These are phyloP conservation scores for Meta bourneti DNA, from an alignment of 2,888 invertebrate genomes.

Conservation along the genomic window DNA sequence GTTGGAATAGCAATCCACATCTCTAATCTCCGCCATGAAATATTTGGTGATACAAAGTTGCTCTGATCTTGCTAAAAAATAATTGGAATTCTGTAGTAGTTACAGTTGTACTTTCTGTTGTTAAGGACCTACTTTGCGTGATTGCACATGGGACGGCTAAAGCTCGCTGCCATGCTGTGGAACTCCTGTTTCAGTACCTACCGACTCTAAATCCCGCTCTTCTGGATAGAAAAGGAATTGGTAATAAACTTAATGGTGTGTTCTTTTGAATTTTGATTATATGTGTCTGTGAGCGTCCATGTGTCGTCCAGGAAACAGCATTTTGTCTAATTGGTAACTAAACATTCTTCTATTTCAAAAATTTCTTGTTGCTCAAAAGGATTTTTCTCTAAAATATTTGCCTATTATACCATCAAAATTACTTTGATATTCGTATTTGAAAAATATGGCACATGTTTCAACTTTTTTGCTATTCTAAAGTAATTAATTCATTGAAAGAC, in stretches of 20 bases:
- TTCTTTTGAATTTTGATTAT: slow-evolving; percentile 68
- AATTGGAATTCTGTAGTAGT: too few species aligned
- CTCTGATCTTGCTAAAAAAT: too few species aligned
- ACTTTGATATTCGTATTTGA: too few species aligned
- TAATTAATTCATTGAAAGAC: too few species aligned
- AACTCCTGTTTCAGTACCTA: slow-evolving; percentile 99
- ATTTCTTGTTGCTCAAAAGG: neutral
- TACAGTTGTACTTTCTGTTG: neutral
- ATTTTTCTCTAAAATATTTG: neutral
- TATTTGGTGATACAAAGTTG: neutral
- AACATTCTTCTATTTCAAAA: neutral
- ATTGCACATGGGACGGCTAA: slow-evolving; percentile 97
- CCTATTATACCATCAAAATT: neutral
- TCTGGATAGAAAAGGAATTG: slow-evolving; percentile 87
- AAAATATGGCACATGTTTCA: too few species aligned
- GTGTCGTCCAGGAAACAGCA: slow-evolving; percentile 12
- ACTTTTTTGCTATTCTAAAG: too few species aligned
- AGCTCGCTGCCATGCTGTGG: slow-evolving; percentile 96
- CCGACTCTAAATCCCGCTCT: slow-evolving; percentile 97
- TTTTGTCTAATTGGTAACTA: neutral
- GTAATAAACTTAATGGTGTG: slow-evolving; percentile 77
- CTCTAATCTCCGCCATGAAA: too few species aligned
- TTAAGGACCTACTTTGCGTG: slow-evolving; percentile 91
- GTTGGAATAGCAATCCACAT: too few species aligned
- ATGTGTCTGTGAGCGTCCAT: slow-evolving; percentile 67